A percentile compares a stretch with the other conserved stretches of the same genome.
These are phyloP conservation scores for Cyrtorhinus lividipennis DNA, from an alignment of 1,140 invertebrate genomes.

Conservation along the genomic window DNA sequence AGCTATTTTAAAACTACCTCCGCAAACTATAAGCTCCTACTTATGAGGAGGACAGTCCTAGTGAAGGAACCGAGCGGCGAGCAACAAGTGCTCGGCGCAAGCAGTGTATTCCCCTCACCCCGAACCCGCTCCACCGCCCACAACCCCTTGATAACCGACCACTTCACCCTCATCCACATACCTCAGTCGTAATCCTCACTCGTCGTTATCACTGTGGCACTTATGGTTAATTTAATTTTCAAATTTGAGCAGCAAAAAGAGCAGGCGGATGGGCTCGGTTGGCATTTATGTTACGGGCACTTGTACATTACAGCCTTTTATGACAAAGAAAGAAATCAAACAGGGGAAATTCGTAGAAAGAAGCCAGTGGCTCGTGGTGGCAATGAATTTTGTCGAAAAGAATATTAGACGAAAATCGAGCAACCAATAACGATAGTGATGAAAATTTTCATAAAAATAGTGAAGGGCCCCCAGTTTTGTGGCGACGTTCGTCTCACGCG, in stretches of 20 bases:
- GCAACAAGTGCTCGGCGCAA: neutral
- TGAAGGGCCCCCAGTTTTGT: neutral
- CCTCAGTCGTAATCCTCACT: slow-evolving; percentile 4
- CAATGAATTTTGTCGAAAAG: too few relatives aligned
- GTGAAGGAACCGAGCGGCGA: slow-evolving; percentile 4
- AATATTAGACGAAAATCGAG: too few relatives aligned
- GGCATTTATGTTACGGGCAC: neutral
- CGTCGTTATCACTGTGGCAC: neutral
- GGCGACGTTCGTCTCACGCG: slow-evolving; percentile 1
- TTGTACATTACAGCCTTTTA: slow-evolving; percentile 2
- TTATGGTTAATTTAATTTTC: neutral
- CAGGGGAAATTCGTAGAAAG: too few relatives aligned
- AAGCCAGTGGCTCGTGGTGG: too few relatives aligned
- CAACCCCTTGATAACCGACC: neutral
- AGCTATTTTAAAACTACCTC: too few relatives aligned
- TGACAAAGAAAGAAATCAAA: neutral
- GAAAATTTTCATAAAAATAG: too few relatives aligned
- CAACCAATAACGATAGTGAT: too few relatives aligned
- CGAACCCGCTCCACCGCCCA: neutral
- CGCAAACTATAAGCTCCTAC: too few relatives aligned
- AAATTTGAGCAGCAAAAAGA: neutral
- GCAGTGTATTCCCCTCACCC: neutral
- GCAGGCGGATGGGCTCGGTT: slow-evolving; percentile 2
- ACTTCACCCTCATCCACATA: neutral
- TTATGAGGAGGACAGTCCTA: neutral